Evolutionary conservation across 2,113 vertebrate genomes (phyloP), one percentile per base, ranked within the genome.

Genomic region (Tichodroma muraria): DNA sequence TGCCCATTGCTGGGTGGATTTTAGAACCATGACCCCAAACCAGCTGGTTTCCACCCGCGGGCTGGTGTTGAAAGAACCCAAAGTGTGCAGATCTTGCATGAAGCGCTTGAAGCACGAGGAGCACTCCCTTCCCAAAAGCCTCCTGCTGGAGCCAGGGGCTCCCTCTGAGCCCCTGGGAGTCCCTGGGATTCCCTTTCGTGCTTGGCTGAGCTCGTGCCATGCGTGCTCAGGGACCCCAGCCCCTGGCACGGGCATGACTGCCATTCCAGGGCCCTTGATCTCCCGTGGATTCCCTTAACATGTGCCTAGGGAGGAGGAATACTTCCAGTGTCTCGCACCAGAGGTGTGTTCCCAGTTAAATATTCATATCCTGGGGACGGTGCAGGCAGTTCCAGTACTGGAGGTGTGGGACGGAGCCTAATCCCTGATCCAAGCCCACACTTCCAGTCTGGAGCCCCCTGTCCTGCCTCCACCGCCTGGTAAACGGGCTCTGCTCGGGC

Each of bases 1-100:
- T 0, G 3, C 30, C 33, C 2, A 0, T 10, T 3, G 2, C 1
- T 0, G 10, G 4, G 15, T 2, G 11, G 38, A 7, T 49, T 54
- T 28, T 10, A 8, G 6, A 22, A 13, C 65, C 57, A 31, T 24
- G 52, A 25, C 19, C n/a, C 52, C 7, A 70, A 37, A 27, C 45
- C 31, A 22, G 30, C 33, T 18, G 20, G 4, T 19, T 64, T 7
- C 40, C 53, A n/a, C 44, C 40, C 16, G 3, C 15, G 60, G 64
- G 78, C 84, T 69, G 4, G 6, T 1, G 16, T 0, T 57, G 23
- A 12, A 35, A 59, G 59, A 59, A 27, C 42, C 6, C 86, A 9
- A 22, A 80, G 86, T 61, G 82, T 85, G 76, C 80, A 69, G 15
- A 90, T 56, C 90, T 89, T 50, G 4, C 8, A n/a, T 4, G 40